phyloP scores from a whole-genome alignment of 2,797 vertebrate species.

The Onychomys leucogaster region DNA sequence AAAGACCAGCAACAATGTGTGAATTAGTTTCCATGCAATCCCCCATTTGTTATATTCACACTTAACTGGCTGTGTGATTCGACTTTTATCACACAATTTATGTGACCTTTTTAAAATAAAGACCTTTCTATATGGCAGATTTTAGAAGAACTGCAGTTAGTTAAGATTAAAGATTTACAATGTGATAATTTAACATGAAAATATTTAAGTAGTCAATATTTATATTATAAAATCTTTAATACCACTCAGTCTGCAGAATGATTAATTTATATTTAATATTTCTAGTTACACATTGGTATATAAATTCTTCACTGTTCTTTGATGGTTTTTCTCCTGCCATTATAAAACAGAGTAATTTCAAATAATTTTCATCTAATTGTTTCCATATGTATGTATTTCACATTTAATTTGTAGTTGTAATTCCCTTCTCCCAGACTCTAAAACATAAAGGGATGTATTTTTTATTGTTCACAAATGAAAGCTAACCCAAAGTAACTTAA shows the following conservation, averaged over 20 bases:
- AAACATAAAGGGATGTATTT: constrained; percentile 62
- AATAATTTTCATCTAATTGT: constrained; percentile 41
- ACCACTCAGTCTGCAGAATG: neutral
- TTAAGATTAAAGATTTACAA: neutral
- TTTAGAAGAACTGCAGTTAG: constrained; percentile 34
- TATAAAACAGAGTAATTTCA: constrained; percentile 53
- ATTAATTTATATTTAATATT: constrained; percentile 14
- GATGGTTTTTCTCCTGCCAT: neutral
- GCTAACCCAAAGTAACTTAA: neutral
- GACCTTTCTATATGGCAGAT: constrained; percentile 16
- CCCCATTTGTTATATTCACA: constrained; percentile 53
- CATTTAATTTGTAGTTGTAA: constrained; percentile 64
- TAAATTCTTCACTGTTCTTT: constrained; percentile 35
- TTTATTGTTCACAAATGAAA: constrained; percentile 42
- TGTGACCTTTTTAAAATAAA: constrained; percentile 50
- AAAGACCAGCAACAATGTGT: constrained; percentile 64
- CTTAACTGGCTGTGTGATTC: constrained; percentile 60
- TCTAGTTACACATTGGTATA: constrained; percentile 33
- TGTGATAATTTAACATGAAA: constrained; percentile 49
- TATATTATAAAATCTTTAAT: constrained; percentile 48
- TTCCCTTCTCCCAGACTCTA: constrained; percentile 58
- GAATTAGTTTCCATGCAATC: constrained; percentile 64
- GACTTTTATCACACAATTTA: constrained; percentile 58
- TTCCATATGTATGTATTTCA: constrained; percentile 35
- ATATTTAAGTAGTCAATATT: constrained; percentile 47